Percentiles rank a stretch among this genome's conserved stretches.
These are phyloP conservation scores for Arnoldichthys spilopterus DNA, from an alignment of 2,797 vertebrate genomes.

Conservation along the genomic window DNA sequence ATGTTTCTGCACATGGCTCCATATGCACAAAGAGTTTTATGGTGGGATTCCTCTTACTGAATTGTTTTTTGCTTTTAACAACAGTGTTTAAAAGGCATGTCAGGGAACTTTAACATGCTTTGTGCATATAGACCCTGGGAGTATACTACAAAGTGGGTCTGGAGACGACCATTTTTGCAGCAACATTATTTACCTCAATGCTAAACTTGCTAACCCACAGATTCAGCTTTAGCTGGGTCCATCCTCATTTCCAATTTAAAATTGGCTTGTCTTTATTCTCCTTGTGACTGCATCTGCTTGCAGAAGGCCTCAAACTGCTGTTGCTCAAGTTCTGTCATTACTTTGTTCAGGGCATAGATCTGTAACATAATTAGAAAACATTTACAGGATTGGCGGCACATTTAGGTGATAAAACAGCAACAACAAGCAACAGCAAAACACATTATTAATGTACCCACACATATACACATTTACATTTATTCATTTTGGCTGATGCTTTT, in stretches of 20 bases:
- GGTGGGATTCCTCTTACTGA: neutral
- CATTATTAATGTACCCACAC: too few species aligned
- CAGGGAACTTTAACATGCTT: neutral
- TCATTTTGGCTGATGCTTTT: too few species aligned
- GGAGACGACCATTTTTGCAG: neutral
- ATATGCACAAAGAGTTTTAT: neutral
- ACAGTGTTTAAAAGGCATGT: neutral
- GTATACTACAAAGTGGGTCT: neutral
- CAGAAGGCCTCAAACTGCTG: conserved; percentile 97
- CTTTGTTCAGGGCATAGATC: conserved; percentile 97
- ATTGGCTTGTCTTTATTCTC: conserved; percentile 73
- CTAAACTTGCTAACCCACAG: neutral
- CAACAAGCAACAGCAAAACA: too few species aligned
- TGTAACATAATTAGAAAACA: conserved; percentile 56
- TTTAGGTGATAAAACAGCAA: neutral
- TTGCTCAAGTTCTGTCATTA: conserved; percentile 96
- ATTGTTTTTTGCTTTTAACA: neutral
- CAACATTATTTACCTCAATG: neutral
- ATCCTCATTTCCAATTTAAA: neutral
- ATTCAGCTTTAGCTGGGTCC: conserved; percentile 22
- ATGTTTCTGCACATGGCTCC: neutral
- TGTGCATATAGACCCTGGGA: neutral
- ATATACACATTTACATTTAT: too few species aligned
- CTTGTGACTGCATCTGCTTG: conserved; percentile 92
- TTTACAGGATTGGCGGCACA: neutral